These are phyloP conservation scores for Timema podura DNA, from an alignment of 2,888 invertebrate species.

Conservation along the genomic window DNA sequence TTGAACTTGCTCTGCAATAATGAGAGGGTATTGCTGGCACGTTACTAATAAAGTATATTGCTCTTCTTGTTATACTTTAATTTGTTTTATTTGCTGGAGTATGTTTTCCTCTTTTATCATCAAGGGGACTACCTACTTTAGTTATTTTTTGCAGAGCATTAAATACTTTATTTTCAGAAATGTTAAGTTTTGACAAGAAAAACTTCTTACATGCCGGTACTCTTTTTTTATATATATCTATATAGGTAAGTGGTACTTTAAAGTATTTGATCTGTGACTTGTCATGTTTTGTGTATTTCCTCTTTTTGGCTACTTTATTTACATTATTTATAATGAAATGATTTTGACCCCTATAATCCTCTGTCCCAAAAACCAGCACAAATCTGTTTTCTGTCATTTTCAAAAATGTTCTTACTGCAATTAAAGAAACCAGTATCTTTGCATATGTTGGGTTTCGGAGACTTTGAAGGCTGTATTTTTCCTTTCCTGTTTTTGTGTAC, in stretches of 20 bases:
- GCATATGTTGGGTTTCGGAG: neutral
- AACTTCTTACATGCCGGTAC: neutral
- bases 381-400: neutral
- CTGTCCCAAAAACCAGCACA: neutral
- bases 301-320: neutral
- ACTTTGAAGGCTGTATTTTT: neutral
- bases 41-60: slow-evolving; percentile 8
- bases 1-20: slow-evolving; percentile 5
- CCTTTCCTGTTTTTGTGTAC: slow-evolving; percentile 11
- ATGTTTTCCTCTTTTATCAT: slow-evolving; percentile 9
- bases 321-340: slow-evolving; percentile 8
- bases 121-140: neutral
- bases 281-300: slow-evolving; percentile 2
- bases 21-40: neutral
- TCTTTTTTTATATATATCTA: neutral
- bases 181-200: slow-evolving; percentile 5
- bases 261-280: slow-evolving; percentile 9
- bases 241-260: slow-evolving; percentile 7
- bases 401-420: slow-evolving; percentile 6
- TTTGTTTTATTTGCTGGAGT: slow-evolving; percentile 8
- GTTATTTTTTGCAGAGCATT: slow-evolving; percentile 1
- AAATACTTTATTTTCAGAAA: slow-evolving; percentile 3
- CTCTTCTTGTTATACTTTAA: neutral
- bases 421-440: slow-evolving; percentile 2
- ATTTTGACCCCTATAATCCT: slow-evolving; percentile 10